Evolutionary conservation across 2,113 vertebrate species (phyloP), one percentile per base, ranked within the genome.

Genomic region (Phyllostomus discolor): DNA sequence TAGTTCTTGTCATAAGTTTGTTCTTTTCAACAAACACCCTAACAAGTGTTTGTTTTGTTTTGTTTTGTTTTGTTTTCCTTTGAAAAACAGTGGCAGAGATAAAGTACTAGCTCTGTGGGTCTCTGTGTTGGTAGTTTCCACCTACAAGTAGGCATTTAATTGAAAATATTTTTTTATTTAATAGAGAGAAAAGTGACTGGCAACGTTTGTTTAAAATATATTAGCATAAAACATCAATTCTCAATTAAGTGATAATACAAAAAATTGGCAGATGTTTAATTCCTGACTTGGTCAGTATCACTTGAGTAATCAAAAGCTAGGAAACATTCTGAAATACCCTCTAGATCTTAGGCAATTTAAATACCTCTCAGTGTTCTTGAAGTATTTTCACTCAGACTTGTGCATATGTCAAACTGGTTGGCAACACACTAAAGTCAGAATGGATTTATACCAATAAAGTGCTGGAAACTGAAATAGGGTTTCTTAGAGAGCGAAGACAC

Each of bases 301-400:
- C 59, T 88, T 33, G 31, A 92, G 52, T 57, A 95, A 92, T 78
- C 41, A 78, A 90, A 97, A 78, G n/a, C 84, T 87, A 54, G 17
- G 9, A 95, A 28, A 64, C 84, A 50, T n/a, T 91, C 59, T 88
- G 70, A 96, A 94, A 88, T 69, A 78, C 26, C 83, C 33, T 78
- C 24, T 16, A 5, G 26, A 52, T 31, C 4, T 48, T 24, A 20
- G 20, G 22, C 59, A 79, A 83, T 69, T 92, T 88, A 79, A 95
- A 66, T 15, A 46, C 82, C 48, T 96, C 43, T 67, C 43, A 46
- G 0, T 38, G 24, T 84, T 91, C 78, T 31, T 57, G 6, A 26
- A 75, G n/a, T 70, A 31, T 54, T 92, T 95, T 95, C 59, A 80
- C 26, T 81, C 66, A 87, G 46, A 64, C 7, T 46, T 72, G 3